phyloP scores from a whole-genome alignment of 2,797 vertebrate species.

The Macropus fuliginosus region DNA sequence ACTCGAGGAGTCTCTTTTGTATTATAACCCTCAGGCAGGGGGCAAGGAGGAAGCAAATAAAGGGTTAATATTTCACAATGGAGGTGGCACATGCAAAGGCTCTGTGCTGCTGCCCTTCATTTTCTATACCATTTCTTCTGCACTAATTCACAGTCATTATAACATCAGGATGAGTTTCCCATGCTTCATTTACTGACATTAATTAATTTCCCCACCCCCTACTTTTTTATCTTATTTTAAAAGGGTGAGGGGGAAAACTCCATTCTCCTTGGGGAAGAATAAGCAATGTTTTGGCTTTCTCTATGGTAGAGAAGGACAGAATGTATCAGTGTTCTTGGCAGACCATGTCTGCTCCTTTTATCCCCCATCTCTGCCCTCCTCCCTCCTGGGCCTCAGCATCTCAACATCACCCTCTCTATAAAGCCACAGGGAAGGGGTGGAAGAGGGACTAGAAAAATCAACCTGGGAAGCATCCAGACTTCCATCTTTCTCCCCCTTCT shows the following conservation, averaged over 20 bases:
- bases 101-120: conserved; percentile 55
- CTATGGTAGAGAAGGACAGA: conserved; percentile 45
- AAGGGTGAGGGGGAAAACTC: conserved; percentile 69
- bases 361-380: not conserved
- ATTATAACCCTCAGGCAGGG: conserved; percentile 14
- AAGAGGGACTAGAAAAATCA: conserved; percentile 37
- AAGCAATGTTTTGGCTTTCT: conserved; percentile 56
- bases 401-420: not conserved
- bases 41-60: conserved; percentile 2
- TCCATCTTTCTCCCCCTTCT: conserved; percentile 13
- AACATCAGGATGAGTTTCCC: conserved; percentile 77
- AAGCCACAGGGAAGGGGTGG: not conserved
- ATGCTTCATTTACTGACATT: conserved; percentile 84
- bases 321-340: conserved; percentile 42
- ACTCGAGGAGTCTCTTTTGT: not conserved
- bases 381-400: not conserved
- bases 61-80: conserved; percentile 40
- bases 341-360: conserved; percentile 10
- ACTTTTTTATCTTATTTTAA: conserved; percentile 80
- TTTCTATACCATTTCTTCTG: conserved; percentile 80
- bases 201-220: conserved; percentile 82
- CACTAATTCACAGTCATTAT: conserved; percentile 84
- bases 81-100: conserved; percentile 48
- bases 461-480: rapidly evolving
- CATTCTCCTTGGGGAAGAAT: conserved; percentile 71